Percentiles rank a stretch among this genome's conserved stretches.
Conservation (phyloP, 2,797 vertebrate species). For the Eidolon dupreanum region DNA sequence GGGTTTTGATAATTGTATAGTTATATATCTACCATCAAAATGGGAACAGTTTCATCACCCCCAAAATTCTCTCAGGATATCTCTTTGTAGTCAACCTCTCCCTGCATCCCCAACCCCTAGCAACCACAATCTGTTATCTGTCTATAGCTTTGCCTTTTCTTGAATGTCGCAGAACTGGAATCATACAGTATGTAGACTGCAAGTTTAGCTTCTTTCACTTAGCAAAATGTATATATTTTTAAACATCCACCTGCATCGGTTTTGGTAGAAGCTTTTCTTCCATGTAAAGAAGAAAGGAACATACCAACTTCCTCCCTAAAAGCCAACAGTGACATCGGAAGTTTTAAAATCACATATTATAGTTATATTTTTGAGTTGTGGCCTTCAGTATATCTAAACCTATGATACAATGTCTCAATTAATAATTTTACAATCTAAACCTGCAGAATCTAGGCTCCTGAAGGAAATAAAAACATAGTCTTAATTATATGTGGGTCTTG, state of each 20-base stretch:
- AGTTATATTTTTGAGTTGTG: slow-evolving; percentile 15
- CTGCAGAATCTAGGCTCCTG: not conserved
- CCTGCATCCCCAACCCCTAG: not conserved
- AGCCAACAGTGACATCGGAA: not conserved
- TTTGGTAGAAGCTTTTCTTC: slow-evolving; percentile 51
- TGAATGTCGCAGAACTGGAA: slow-evolving; percentile 37
- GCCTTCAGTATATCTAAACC: slow-evolving; percentile 3
- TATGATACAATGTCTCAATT: slow-evolving; percentile 47
- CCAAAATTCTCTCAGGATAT: not conserved
- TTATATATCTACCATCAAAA: not conserved
- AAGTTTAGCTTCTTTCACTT: not conserved
- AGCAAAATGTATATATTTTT: not conserved
- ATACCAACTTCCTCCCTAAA: slow-evolving; percentile 22
- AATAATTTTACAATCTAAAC: slow-evolving; percentile 20
- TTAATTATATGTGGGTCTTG: slow-evolving; percentile 9
- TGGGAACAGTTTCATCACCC: not conserved
- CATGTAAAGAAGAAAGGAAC: slow-evolving; percentile 22
- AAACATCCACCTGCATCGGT: not conserved
- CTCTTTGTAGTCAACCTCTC: not conserved
- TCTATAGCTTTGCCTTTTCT: slow-evolving; percentile 10
- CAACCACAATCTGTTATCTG: not conserved
- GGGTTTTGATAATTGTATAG: not conserved
- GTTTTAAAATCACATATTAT: slow-evolving; percentile 44
- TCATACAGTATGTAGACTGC: not conserved
- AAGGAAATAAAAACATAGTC: not conserved